phyloP scores from a whole-genome alignment of 2,888 invertebrate species.

The Watsonalla cultraria region DNA sequence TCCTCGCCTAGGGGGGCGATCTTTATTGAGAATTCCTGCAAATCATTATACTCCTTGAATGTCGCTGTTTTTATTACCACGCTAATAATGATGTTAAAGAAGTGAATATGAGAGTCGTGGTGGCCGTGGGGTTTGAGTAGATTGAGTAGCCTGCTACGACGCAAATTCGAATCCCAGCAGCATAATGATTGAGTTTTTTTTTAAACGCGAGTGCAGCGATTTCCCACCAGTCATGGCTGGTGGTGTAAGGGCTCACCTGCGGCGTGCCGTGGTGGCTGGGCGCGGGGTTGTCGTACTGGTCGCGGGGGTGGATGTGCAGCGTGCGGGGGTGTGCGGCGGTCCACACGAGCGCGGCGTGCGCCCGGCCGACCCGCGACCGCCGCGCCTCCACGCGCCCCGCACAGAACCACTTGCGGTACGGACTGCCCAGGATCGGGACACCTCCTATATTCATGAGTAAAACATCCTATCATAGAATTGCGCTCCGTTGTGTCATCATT shows the following conservation, averaged over 20 bases:
- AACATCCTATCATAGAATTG: neutral
- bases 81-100: too few species aligned
- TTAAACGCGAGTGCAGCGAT: too few species aligned
- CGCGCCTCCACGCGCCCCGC: slow-evolving; percentile 91
- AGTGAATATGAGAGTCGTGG: too few species aligned
- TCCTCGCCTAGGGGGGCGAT: slow-evolving; percentile 80
- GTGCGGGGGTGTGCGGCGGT: slow-evolving; percentile 84
- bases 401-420: slow-evolving; percentile 89
- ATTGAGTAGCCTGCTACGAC: too few species aligned
- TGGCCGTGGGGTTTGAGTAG: too few species aligned
- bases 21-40: slow-evolving; percentile 82
- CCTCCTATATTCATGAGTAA: slow-evolving; percentile 60
- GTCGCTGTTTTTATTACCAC: too few species aligned
- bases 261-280: slow-evolving; percentile 23
- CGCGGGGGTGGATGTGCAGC: slow-evolving; percentile 93
- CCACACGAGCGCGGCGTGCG: slow-evolving; percentile 87
- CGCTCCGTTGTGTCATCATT: too few species aligned
- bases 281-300: slow-evolving; percentile 89
- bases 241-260: too few species aligned
- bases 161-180: too few species aligned
- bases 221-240: too few species aligned
- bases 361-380: slow-evolving; percentile 86
- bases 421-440: slow-evolving; percentile 90
- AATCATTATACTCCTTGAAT: too few species aligned
- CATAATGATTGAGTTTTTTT: too few species aligned